These are phyloP conservation scores for Phodopus roborovskii DNA, from an alignment of 2,113 vertebrate species.

Conservation along the genomic window DNA sequence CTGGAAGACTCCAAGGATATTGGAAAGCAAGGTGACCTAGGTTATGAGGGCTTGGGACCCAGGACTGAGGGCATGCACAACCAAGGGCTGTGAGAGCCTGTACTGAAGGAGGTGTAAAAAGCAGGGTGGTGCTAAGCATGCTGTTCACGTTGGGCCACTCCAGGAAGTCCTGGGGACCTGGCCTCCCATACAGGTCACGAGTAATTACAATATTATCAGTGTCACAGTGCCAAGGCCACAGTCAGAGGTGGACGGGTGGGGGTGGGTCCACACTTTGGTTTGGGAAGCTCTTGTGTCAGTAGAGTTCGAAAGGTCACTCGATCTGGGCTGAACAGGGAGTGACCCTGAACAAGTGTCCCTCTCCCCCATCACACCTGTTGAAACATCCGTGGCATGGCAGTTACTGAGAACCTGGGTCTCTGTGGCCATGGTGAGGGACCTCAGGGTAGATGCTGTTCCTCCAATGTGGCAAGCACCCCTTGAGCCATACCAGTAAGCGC, in stretches of 20 bases:
- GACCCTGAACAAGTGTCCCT: too few relatives aligned
- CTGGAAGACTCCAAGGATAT: background rate
- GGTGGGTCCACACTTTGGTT: background rate
- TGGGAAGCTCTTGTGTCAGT: background rate
- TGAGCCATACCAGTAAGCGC: background rate
- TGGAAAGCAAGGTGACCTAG: background rate
- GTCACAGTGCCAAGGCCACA: too few relatives aligned
- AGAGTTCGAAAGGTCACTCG: background rate
- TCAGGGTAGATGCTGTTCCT: background rate
- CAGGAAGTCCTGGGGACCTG: background rate
- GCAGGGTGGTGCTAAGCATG: background rate
- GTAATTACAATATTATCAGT: background rate
- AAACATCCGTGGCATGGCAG: background rate
- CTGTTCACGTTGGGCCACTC: background rate
- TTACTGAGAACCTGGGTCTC: background rate
- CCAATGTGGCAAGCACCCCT: too few relatives aligned
- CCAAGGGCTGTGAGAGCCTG: background rate
- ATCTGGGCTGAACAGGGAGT: background rate
- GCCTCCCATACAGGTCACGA: background rate
- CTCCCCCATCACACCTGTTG: background rate
- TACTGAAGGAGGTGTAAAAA: background rate
- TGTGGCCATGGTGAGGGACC: too few relatives aligned
- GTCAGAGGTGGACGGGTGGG: background rate
- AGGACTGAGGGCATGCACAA: too few relatives aligned
- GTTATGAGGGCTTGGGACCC: background rate